Percentiles rank a stretch among this genome's conserved stretches.
Evolutionary conservation across 2,888 invertebrate species (phyloP).

Genomic region (Troides aeacus): DNA sequence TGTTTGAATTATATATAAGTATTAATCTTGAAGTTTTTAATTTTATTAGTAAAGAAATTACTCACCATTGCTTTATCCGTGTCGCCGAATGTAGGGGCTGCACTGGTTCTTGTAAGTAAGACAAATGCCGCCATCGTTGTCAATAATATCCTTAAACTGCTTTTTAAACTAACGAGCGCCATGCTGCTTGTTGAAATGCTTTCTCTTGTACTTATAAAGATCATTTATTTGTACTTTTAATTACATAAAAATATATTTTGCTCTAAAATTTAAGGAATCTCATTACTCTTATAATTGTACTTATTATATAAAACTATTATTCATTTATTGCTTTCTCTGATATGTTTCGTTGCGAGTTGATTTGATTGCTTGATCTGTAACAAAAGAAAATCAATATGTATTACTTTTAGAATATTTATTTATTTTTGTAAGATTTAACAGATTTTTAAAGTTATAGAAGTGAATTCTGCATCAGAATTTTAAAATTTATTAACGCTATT

Average conservation of each 20-base stretch:
- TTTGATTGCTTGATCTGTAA: constrained; percentile 60
- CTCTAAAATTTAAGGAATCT: constrained; percentile 49
- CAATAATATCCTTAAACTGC: constrained; percentile 63
- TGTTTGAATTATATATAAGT: background rate
- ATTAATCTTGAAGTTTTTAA: background rate
- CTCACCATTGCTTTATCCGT: constrained; percentile 75
- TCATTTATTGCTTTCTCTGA: constrained; percentile 44
- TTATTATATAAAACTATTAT: constrained; percentile 47
- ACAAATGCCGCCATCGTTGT: constrained; percentile 54
- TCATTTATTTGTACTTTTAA: constrained; percentile 59
- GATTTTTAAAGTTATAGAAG: too few relatives aligned
- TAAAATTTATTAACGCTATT: too few relatives aligned
- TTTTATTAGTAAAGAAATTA: constrained; percentile 27
- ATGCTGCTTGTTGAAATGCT: constrained; percentile 51
- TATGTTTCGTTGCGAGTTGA: constrained; percentile 45
- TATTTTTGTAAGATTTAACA: background rate
- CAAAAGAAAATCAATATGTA: constrained; percentile 42
- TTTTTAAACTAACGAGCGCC: constrained; percentile 59
- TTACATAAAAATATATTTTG: constrained; percentile 52
- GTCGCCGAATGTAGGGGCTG: constrained; percentile 66
- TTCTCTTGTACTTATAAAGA: constrained; percentile 48
- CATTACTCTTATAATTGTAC: constrained; percentile 50
- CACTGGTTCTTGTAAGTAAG: constrained; percentile 61
- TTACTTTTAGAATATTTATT: background rate
- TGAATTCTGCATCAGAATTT: too few relatives aligned